phyloP scores from a whole-genome alignment of 30 jellyfish, hydroid and myxozoan species.

The Turritopsis dohrnii region DNA sequence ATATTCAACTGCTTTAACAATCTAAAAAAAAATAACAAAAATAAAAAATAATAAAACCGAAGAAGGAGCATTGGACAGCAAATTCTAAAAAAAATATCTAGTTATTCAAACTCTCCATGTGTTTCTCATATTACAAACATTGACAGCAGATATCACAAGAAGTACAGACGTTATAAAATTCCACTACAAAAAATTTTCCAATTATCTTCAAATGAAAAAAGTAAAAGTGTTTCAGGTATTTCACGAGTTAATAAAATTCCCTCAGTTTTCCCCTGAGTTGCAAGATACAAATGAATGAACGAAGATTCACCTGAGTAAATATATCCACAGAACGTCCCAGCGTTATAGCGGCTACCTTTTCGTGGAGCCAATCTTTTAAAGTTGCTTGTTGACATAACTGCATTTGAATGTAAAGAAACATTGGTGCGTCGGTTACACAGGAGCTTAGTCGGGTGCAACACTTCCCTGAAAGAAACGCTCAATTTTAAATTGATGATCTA shows the following conservation, averaged over 20 bases:
- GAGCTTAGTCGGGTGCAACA: conserved; percentile 69
- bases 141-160: no score
- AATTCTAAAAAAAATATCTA: background rate
- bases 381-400: conserved; percentile 89
- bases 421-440: conserved; percentile 72
- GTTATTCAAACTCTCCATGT: no score
- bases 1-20: conserved; percentile 88
- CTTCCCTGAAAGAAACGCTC: conserved; percentile 42
- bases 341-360: conserved; percentile 23
- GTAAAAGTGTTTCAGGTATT: no score
- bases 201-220: no score
- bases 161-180: no score
- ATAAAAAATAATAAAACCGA: background rate
- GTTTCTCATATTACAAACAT: no score
- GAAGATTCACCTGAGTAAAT: conserved; percentile 28
- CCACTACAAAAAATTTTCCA: no score
- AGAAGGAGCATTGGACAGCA: background rate
- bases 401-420: conserved; percentile 88
- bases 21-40: conserved; percentile 26
- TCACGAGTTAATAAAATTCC: no score
- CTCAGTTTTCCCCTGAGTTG: no score
- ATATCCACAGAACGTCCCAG: conserved; percentile 22
- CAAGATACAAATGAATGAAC: no score
- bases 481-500: background rate
- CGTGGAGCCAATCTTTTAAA: conserved; percentile 82